These are phyloP conservation scores for Grantiella picta DNA, from an alignment of 2,113 vertebrate genomes.

Conservation along the genomic window DNA sequence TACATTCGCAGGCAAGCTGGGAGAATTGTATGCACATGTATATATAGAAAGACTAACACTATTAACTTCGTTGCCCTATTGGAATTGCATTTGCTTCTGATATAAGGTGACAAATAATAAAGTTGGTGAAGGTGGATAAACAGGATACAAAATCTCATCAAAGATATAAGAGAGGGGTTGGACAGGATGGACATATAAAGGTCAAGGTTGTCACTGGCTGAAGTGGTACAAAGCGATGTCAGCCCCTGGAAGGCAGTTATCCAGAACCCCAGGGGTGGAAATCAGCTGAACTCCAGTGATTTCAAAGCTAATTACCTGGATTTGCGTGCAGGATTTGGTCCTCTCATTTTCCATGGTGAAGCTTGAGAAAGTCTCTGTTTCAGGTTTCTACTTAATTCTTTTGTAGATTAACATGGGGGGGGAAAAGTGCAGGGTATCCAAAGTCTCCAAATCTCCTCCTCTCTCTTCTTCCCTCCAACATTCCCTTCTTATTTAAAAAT, in stretches of 20 bases:
- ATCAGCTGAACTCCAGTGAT: neutral
- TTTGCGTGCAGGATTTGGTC: neutral
- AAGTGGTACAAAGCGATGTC: neutral
- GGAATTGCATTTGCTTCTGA: constrained; percentile 71
- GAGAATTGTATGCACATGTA: constrained; percentile 51
- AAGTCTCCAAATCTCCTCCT: neutral
- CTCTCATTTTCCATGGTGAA: neutral
- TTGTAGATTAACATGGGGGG: neutral
- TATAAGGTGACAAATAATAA: constrained; percentile 72
- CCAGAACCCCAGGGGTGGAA: neutral
- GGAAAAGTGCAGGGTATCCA: neutral
- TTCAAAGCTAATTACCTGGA: neutral
- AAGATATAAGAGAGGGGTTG: neutral
- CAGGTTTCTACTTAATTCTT: neutral
- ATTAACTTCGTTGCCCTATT: constrained; percentile 61
- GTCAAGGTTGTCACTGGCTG: neutral
- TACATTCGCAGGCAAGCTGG: constrained; percentile 49
- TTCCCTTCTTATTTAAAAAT: neutral
- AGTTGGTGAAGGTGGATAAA: constrained; percentile 65
- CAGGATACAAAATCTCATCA: constrained; percentile 62
- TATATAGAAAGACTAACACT: constrained; percentile 64
- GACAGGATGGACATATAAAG: neutral
- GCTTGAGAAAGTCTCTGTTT: neutral
- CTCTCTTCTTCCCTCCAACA: neutral
- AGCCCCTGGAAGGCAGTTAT: neutral